phyloP scores from a whole-genome alignment of 2,888 invertebrate species.

The Stenichneumon culpator region DNA sequence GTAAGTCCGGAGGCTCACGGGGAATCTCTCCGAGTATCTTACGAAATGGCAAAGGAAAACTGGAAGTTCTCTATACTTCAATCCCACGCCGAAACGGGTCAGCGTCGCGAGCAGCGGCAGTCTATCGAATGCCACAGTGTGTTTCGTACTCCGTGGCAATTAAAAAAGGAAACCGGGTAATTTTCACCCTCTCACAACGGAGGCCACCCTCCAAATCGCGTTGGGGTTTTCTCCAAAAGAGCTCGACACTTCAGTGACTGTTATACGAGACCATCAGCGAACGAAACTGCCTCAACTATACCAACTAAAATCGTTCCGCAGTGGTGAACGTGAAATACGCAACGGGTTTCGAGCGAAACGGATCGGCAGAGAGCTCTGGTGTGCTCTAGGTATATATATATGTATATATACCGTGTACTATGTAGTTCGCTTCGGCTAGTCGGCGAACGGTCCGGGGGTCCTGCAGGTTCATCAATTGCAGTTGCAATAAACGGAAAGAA shows the following conservation, averaged over 20 bases:
- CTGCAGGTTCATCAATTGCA: constrained; percentile 74
- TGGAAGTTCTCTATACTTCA: constrained; percentile 15
- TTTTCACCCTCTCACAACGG: constrained; percentile 49
- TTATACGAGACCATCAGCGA: constrained; percentile 54
- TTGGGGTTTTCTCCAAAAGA: constrained; percentile 51
- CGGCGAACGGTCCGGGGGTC: constrained; percentile 47
- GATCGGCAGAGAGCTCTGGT: constrained; percentile 23
- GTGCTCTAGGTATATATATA: not conserved
- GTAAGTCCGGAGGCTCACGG: constrained; percentile 52
- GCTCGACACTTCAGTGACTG: constrained; percentile 56
- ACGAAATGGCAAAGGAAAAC: constrained; percentile 43
- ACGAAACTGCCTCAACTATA: constrained; percentile 55
- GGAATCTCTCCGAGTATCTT: constrained; percentile 48
- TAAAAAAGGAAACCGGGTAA: constrained; percentile 38
- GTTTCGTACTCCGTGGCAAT: not conserved
- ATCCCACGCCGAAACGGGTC: not conserved
- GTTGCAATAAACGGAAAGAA: constrained; percentile 75
- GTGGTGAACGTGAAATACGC: constrained; percentile 57
- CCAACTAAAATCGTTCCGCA: constrained; percentile 61
- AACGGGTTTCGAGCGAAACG: constrained; percentile 61
- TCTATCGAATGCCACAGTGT: constrained; percentile 5
- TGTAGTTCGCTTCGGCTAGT: constrained; percentile 29
- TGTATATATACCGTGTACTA: constrained; percentile 1
- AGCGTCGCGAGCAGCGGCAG: not conserved
- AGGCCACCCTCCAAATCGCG: not conserved